A percentile compares a stretch with the other conserved stretches of the same genome.
Evolutionary conservation across 2,113 vertebrate genomes (phyloP).

Genomic region (Syngnathus typhle): DNA sequence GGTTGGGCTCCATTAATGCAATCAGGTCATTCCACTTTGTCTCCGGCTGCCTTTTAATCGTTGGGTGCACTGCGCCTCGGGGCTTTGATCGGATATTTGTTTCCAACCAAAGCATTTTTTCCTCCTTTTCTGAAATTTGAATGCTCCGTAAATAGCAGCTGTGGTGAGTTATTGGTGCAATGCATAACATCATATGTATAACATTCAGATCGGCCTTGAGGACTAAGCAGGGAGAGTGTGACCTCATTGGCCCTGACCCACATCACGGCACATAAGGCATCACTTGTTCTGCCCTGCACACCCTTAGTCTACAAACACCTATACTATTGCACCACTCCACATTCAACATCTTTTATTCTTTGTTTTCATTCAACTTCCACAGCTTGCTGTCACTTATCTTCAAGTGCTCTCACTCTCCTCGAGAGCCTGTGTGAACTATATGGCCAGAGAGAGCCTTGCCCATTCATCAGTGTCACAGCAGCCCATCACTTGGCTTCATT

Average conservation of each 20-base stretch:
- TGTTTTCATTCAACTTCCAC: conserved; percentile 46
- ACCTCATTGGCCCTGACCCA: conserved; percentile 43
- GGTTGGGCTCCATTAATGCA: conserved; percentile 1
- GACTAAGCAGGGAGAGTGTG: conserved; percentile 8
- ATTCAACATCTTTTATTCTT: not conserved
- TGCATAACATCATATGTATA: conserved; percentile 33
- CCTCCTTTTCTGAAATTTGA: conserved; percentile 37
- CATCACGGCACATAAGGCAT: conserved; percentile 48
- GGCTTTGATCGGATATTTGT: conserved; percentile 28
- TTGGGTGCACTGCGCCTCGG: conserved; percentile 8
- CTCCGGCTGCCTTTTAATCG: conserved; percentile 35
- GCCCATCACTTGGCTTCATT: conserved; percentile 55
- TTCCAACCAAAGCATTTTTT: conserved; percentile 20
- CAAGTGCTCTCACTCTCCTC: conserved; percentile 34
- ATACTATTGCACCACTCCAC: not conserved
- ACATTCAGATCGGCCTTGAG: conserved; percentile 23
- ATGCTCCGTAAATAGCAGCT: conserved; percentile 38
- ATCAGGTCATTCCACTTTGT: conserved; percentile 41
- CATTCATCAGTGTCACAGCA: conserved; percentile 63
- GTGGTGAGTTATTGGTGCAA: conserved; percentile 36
- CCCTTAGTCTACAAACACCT: conserved; percentile 24
- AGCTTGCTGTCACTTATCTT: conserved; percentile 22
- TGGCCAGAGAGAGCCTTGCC: conserved; percentile 41
- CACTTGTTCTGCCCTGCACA: conserved; percentile 7
- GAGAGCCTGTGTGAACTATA: conserved; percentile 41